Evolutionary conservation across 2,113 vertebrate species (phyloP), one percentile per base, ranked within the genome.

Genomic region (Tichodroma muraria): DNA sequence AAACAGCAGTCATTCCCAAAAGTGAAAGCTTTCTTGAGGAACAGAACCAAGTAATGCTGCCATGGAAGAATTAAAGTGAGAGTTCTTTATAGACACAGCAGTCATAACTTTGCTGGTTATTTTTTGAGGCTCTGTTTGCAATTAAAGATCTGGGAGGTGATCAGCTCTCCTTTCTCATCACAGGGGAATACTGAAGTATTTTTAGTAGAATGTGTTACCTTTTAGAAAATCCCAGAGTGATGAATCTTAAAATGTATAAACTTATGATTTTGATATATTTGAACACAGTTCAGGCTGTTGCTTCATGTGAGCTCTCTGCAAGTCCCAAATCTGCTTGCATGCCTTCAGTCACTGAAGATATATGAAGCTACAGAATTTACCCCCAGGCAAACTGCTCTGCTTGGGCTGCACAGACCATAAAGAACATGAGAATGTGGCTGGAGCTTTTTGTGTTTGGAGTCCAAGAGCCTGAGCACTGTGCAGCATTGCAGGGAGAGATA

Each of bases 351-450:
- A 69, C 45, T 91, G 95, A 65, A 96, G 90, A 88, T 91, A 54
- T 30, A 87, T 89, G 91, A 65, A 94, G 94, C 50, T 87, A 10
- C 66, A 91, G 93, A 79, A 63, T 54, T 79, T 76, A 42, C 82
- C 78, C 73, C 12, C 57, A 53, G 70, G 78, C 84, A 95, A 76
- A 72, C 37, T 77, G 59, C 23, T 2, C 31, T 82, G 85, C 54
- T 76, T 42, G n/a, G 50, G 50, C 89, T 79, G 85, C 87, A 80
- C 87, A 92, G 70, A 20, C 79, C 85, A 37, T 93, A 94, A 94
- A 92, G 87, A 95, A 91, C 63, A 63, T 24, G 93, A 95, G 89
- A 93, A 82, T 85, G 87, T 91, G 85, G 23, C 78, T 73, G 89
- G 47, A 91, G 80, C 81, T 79, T 80, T 95, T 42, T 73, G 54